phyloP scores from a whole-genome alignment of 2,888 invertebrate genomes.

The Chydorus sphaericus region DNA sequence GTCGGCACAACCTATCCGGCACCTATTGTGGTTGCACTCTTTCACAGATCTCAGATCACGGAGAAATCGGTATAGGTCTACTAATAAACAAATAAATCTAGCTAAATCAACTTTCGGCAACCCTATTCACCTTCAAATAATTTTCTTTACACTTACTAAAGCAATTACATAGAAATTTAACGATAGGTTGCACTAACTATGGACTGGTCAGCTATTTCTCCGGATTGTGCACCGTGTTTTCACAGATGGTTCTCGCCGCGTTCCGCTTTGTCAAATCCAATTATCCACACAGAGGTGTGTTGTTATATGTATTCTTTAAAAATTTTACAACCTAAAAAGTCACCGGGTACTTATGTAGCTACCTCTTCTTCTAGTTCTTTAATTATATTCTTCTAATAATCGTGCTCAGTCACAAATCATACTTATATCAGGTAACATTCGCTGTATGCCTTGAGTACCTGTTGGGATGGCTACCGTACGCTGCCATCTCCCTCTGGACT shows the following conservation, averaged over 20 bases:
- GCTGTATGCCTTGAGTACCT: slow-evolving; percentile 19
- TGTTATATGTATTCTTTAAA: no score
- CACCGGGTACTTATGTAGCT: no score
- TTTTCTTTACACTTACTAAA: no score
- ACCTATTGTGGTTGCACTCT: slow-evolving; percentile 18
- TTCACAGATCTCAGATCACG: slow-evolving; percentile 20
- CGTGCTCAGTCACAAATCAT: no score
- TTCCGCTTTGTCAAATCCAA: slow-evolving; percentile 21
- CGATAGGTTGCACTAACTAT: slow-evolving; percentile 20
- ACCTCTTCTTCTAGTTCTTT: no score
- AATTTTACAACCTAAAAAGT: no score
- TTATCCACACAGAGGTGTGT: slow-evolving; percentile 17
- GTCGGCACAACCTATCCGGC: slow-evolving; percentile 19
- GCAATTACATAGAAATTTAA: no score
- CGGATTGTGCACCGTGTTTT: slow-evolving; percentile 19
- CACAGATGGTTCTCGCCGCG: slow-evolving; percentile 18
- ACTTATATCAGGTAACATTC: slow-evolving; percentile 19
- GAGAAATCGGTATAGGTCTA: slow-evolving; percentile 16
- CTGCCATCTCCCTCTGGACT: slow-evolving; percentile 17
- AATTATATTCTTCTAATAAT: no score
- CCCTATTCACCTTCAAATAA: no score
- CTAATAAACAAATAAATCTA: no score
- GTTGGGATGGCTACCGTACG: slow-evolving; percentile 20
- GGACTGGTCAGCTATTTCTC: slow-evolving; percentile 20
- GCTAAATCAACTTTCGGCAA: no score